Evolutionary conservation across 2,113 vertebrate species (phyloP), one percentile per base, ranked within the genome.

Genomic region (Ctenodactylus gundi): DNA sequence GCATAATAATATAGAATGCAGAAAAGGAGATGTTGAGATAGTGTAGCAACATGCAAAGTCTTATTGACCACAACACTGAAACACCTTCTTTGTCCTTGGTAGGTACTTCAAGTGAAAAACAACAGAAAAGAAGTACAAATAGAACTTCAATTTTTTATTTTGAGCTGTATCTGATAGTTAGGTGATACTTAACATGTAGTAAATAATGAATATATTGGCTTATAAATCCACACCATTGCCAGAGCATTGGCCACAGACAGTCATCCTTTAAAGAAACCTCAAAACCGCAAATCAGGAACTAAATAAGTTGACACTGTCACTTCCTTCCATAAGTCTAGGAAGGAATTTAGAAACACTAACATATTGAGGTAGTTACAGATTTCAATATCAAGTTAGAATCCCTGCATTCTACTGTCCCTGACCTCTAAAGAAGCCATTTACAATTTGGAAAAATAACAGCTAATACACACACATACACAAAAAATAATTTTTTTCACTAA

Each of bases 271-370:
- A 93, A 93, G 93, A 97, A 97, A 96, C 89, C 96, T 88, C 94
- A 92, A 96, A 96, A 96, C 97, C 97, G 93, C 97, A 97, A 96
- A 97, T 92, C 87, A 96, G 81, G 76, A 97, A 95, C 84, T 92
- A 80, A 91, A 3, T 62, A 91, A 94, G 57, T 0, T 88, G 78
- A 83, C 84, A 64, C n/a, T 77, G 91, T 80, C 58, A 76, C 83
- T 97, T 97, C 96, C 94, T 96, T 95, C 78, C 94, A 20, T 44
- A 88, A 4, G 39, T 85, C 81, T 62, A 83, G 21, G 81, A 78
- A 96, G 77, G 23, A 95, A 94, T 90, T 83, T 85, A 93, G 94
- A 96, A 96, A 97, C 76, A 85, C 6, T n/a, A 4, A 60, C 14
- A 11, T 82, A 94, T 6, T 90, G 55, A 95, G 83, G 76, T 62